A percentile compares a stretch with the other conserved stretches of the same genome.
Conservation (phyloP, 2,113 vertebrate genomes). For the Gadus chalcogrammus region DNA sequence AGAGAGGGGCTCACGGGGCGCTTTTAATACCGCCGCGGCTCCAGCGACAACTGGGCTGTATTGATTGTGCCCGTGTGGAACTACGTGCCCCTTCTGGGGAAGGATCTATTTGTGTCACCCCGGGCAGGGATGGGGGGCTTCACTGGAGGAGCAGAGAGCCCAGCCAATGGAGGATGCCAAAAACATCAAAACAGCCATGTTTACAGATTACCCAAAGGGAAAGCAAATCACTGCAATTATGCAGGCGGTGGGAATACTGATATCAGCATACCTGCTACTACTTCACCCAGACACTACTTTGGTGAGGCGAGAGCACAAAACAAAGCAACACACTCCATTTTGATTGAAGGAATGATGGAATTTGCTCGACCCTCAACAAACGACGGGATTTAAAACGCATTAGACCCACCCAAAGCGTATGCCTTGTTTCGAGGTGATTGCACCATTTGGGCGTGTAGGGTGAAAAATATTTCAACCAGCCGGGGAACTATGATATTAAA, state of each 20-base stretch:
- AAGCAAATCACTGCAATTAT: conserved; percentile 78
- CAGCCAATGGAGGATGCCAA: conserved; percentile 73
- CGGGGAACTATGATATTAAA: no score
- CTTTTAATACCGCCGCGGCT: conserved; percentile 65
- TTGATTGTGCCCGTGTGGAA: conserved; percentile 71
- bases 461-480: no score
- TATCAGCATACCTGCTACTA: conserved; percentile 70
- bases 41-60: conserved; percentile 61
- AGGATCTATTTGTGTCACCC: conserved; percentile 77
- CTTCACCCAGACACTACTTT: conserved; percentile 66
- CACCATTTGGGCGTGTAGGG: conserved; percentile 24
- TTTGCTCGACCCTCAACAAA: conserved; percentile 54
- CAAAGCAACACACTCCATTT: conserved; percentile 61
- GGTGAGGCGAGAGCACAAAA: conserved; percentile 55
- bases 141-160: conserved; percentile 59
- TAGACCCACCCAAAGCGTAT: conserved; percentile 47
- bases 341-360: conserved; percentile 49
- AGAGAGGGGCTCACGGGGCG: conserved; percentile 61
- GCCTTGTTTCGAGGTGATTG: conserved; percentile 48
- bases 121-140: conserved; percentile 65
- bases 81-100: conserved; percentile 76
- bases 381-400: conserved; percentile 53
- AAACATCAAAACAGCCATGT: conserved; percentile 77
- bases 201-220: conserved; percentile 76
- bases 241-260: conserved; percentile 70